A percentile compares a stretch with the other conserved stretches of the same genome.
Conservation (phyloP, 2,113 vertebrate genomes). For the Cacatua alba region DNA sequence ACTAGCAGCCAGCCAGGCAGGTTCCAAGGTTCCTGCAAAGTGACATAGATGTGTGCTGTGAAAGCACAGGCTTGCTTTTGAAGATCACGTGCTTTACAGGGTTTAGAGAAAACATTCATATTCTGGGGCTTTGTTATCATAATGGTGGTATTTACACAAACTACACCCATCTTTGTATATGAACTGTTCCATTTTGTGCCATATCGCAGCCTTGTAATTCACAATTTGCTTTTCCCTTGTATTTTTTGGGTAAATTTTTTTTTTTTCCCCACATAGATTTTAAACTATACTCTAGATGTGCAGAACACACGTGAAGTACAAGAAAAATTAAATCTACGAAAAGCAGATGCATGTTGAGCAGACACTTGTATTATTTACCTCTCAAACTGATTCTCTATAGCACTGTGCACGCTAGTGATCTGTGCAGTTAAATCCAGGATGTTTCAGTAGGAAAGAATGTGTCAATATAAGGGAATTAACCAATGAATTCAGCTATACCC, state of each 20-base stretch:
- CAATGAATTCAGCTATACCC: neutral
- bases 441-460: neutral
- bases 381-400: neutral
- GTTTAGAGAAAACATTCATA: neutral
- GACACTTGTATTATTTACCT: neutral
- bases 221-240: neutral
- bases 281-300: neutral
- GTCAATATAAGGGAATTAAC: neutral
- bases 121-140: neutral
- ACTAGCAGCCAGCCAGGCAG: neutral
- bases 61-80: neutral
- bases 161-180: neutral
- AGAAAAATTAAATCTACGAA: neutral
- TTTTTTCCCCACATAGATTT: fast-evolving
- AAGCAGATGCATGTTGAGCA: fast-evolving
- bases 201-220: neutral
- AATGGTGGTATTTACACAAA: neutral
- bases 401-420: neutral
- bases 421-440: neutral
- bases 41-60: neutral
- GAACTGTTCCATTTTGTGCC: neutral
- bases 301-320: neutral
- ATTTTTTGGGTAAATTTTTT: neutral
- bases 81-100: neutral
- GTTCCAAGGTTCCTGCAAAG: neutral